Evolutionary conservation across 2,113 vertebrate species (phyloP), one percentile per base, ranked within the genome.

Genomic region (Micromys minutus): DNA sequence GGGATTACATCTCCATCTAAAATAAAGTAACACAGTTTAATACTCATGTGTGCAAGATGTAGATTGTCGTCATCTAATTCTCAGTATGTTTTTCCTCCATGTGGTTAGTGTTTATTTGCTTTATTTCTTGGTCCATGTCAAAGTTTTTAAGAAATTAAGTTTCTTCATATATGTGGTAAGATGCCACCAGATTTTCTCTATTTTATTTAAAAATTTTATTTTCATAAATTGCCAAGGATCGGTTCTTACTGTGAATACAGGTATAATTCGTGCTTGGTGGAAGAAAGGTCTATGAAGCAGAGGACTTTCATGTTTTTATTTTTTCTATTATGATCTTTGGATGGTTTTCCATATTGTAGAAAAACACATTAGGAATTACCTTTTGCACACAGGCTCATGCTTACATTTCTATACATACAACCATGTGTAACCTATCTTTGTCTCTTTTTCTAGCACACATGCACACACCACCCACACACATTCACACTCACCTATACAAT

Each of bases 171-270:
- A 59, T 69, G 7, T 90, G 52, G 45, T 87, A 93, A 95, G 90
- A 89, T 91, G 81, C 7, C 7, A n/a, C 42, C 72, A 63, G 63
- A 55, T 31, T 97, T 84, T 90, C 31, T 34, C 65, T 85, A 80
- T 22, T 95, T 96, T 22, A 5, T 75, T 95, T 85, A 93, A 89
- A 90, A 89, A 79, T 15, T 72, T n/a, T 52, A 11, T 80, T 97
- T 93, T 9, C 55, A 85, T 61, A 94, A 93, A 91, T 91, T 86
- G 83, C 9, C 45, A 93, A 89, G 19, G 91, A 91, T 59, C 61
- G 74, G 76, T 76, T 93, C 65, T 93, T 92, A 59, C n/a, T 76
- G 16, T 91, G n/a, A 85, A 17, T 22, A 50, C 29, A 90, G 80
- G 57, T 57, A 3, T 90, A 89, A 81, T 79, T 96, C 29, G 76